phyloP scores from a whole-genome alignment of 2,888 invertebrate genomes.

The Muschampia plurimacula region DNA sequence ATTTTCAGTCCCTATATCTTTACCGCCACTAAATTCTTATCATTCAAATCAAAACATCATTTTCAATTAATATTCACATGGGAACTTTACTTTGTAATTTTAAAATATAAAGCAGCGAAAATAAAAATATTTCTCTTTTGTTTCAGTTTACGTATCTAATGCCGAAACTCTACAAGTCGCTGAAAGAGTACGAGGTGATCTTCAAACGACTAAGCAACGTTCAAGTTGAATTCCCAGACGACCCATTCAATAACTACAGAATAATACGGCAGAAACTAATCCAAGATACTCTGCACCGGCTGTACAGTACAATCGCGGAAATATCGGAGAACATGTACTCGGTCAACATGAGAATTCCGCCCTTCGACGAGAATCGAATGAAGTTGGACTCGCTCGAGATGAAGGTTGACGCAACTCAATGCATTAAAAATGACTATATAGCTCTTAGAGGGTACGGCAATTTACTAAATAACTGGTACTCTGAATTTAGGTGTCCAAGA shows the following conservation, averaged over 20 bases:
- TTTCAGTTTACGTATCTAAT: conserved; percentile 85
- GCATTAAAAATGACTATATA: conserved; percentile 86
- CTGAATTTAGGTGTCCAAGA: conserved; percentile 74
- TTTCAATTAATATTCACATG: neutral
- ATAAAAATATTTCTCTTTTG: conserved; percentile 62
- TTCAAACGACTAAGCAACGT: conserved; percentile 68
- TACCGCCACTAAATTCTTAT: neutral
- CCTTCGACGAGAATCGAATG: conserved; percentile 66
- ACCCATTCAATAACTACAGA: conserved; percentile 73
- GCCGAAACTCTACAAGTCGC: conserved; percentile 84
- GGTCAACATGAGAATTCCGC: conserved; percentile 65
- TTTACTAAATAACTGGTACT: conserved; percentile 86
- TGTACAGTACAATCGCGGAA: conserved; percentile 87
- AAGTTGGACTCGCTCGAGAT: conserved; percentile 67
- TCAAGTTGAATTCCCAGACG: conserved; percentile 71
- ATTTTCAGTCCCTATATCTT: conserved; percentile 1
- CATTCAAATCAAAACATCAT: neutral
- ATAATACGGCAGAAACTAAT: conserved; percentile 72
- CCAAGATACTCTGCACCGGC: conserved; percentile 66
- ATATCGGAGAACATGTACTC: conserved; percentile 72
- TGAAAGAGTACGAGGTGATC: conserved; percentile 69
- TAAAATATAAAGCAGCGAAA: conserved; percentile 1
- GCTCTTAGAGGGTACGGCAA: conserved; percentile 86
- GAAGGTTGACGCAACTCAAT: conserved; percentile 81
- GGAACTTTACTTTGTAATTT: neutral